These are phyloP conservation scores for Zoroaster sp. DNA, from an alignment of 53 echinoderm and acorn worm genomes.

Conservation along the genomic window DNA sequence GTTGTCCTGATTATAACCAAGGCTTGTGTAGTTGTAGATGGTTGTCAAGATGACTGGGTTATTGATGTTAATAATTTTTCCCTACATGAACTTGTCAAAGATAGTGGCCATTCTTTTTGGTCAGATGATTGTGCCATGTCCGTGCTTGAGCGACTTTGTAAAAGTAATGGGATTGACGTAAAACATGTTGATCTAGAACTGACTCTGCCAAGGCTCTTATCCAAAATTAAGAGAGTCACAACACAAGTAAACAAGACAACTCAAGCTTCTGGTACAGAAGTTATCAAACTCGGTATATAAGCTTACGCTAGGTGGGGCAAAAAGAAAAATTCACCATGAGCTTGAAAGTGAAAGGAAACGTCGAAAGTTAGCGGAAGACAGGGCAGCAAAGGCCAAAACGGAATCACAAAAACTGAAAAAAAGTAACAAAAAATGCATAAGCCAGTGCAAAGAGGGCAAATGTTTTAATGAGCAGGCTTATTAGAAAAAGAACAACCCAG, in stretches of 20 bases:
- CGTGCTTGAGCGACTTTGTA: slow-evolving; percentile 1
- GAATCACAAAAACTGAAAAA: no score
- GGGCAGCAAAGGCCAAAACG: no score
- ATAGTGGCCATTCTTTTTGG: not conserved
- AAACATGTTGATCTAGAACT: not conserved
- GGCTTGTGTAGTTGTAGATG: not conserved
- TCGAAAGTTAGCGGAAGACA: slow-evolving; percentile 41
- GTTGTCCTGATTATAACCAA: not conserved
- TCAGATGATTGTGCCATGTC: slow-evolving; percentile 1
- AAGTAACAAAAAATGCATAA: not conserved
- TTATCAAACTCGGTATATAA: not conserved
- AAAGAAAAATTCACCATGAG: slow-evolving; percentile 57
- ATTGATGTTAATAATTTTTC: slow-evolving; percentile 8
- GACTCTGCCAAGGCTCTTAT: not conserved
- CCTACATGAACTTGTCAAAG: slow-evolving; percentile 16
- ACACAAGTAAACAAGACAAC: not conserved
- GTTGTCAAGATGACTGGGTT: not conserved
- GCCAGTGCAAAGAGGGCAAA: not conserved
- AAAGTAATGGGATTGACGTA: not conserved
- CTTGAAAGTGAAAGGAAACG: slow-evolving; percentile 44
- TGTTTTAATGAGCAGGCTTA: not conserved
- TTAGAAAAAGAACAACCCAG: not conserved
- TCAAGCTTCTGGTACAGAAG: no score
- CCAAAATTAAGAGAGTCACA: slow-evolving; percentile 9
- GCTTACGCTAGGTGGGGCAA: slow-evolving; percentile 47